A percentile compares a stretch with the other conserved stretches of the same genome.
Evolutionary conservation across 2,113 vertebrate genomes (phyloP).

Genomic region (Girardinichthys multiradiatus): DNA sequence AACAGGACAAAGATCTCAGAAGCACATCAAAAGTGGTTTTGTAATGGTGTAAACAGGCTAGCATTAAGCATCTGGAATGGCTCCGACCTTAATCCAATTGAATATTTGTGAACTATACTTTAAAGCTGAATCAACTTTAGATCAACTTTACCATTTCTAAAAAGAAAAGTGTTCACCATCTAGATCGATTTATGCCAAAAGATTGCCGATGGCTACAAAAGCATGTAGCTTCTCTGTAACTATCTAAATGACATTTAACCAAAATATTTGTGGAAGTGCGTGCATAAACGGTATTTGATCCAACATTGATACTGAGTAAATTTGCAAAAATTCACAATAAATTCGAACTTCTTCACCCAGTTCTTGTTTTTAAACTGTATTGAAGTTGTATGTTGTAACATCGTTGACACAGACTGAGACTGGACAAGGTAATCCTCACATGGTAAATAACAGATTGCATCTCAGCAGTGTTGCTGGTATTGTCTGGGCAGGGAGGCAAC

Average conservation of each 20-base stretch:
- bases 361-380: too few species aligned
- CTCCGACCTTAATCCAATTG: background rate
- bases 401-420: slow-evolving; percentile 36
- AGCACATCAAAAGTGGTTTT: background rate
- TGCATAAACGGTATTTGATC: background rate
- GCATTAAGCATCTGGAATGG: background rate
- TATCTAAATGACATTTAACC: background rate
- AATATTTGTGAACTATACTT: background rate
- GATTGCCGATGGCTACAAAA: background rate
- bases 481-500: background rate
- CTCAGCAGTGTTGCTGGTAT: slow-evolving; percentile 24
- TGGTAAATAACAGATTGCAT: slow-evolving; percentile 51
- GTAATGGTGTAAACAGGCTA: background rate
- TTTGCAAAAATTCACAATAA: background rate
- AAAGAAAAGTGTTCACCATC: background rate
- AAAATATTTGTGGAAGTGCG: background rate
- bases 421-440: slow-evolving; percentile 46
- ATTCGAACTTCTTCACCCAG: too few species aligned
- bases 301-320: background rate
- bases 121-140: background rate
- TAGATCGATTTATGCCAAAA: background rate
- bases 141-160: background rate
- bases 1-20: background rate
- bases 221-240: background rate
- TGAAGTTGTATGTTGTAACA: slow-evolving; percentile 14